A percentile compares a stretch with the other conserved stretches of the same genome.
Evolutionary conservation across 1,140 invertebrate species (phyloP).

Genomic region (Metopolophium dirhodum): DNA sequence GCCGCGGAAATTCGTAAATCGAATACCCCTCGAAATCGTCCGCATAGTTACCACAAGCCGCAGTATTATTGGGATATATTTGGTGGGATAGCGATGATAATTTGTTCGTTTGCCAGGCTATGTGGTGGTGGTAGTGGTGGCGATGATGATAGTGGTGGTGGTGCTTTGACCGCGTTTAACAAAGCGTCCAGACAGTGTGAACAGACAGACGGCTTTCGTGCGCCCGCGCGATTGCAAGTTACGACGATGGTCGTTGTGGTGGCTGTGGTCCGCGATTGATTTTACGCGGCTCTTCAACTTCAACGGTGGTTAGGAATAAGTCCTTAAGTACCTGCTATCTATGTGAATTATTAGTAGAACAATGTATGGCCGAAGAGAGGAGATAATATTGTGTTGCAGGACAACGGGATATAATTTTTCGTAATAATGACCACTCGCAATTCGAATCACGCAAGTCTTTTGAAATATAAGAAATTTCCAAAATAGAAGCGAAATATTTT

Average conservation of each 20-base stretch:
- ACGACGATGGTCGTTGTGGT: neutral
- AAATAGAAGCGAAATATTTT: neutral
- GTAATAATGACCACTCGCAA: neutral
- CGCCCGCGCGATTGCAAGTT: neutral
- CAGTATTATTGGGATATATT: neutral
- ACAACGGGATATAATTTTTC: neutral
- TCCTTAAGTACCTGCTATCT: neutral
- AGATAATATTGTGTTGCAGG: neutral
- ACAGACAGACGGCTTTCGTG: neutral
- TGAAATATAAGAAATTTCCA: neutral
- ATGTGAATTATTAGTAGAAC: neutral
- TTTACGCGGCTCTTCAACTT: neutral
- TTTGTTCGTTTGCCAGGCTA: neutral
- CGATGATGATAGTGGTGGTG: neutral
- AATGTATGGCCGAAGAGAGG: neutral
- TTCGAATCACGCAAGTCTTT: neutral
- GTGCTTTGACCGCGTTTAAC: neutral
- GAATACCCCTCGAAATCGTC: neutral
- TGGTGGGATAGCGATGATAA: neutral
- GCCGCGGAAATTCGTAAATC: neutral
- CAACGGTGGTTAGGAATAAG: neutral
- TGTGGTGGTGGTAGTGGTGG: neutral
- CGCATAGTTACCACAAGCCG: too few relatives aligned
- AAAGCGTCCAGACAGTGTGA: neutral
- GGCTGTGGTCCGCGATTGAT: neutral